Percentiles rank a stretch among this genome's conserved stretches.
Conservation (phyloP, 2,113 vertebrate genomes). For the Brachyhypopomus occidentalis region DNA sequence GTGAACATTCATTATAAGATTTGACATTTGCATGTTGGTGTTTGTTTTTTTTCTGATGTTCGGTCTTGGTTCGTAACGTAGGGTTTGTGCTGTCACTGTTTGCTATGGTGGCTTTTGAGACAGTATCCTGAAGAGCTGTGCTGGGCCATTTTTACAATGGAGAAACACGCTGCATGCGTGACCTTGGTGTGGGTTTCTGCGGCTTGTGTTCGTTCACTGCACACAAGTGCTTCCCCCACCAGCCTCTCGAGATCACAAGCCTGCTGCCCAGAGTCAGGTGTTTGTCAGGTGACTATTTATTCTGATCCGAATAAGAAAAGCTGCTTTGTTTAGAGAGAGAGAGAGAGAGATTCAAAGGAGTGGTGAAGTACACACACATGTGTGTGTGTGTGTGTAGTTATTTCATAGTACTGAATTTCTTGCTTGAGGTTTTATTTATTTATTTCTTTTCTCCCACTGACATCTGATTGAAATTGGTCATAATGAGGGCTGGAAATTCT, state of each 20-base stretch:
- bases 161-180: background rate
- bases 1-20: background rate
- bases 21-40: background rate
- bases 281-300: background rate
- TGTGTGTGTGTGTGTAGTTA: too few species aligned
- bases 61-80: background rate
- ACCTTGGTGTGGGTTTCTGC: background rate
- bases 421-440: too few species aligned
- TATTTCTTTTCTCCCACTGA: background rate
- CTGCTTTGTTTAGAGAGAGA: background rate
- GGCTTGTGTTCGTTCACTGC: background rate
- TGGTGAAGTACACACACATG: too few species aligned
- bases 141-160: background rate
- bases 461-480: background rate
- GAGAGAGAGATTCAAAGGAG: too few species aligned
- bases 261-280: background rate
- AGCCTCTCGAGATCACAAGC: background rate
- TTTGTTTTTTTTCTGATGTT: background rate
- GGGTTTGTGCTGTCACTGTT: background rate
- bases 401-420: too few species aligned
- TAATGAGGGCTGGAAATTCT: background rate
- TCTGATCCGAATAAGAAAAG: background rate
- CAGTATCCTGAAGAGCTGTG: background rate
- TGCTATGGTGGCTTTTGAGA: too few species aligned
- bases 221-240: background rate